Evolutionary conservation across 2,888 invertebrate genomes (phyloP), one percentile per base, ranked within the genome.

Genomic region (Gymnocheta viridis): DNA sequence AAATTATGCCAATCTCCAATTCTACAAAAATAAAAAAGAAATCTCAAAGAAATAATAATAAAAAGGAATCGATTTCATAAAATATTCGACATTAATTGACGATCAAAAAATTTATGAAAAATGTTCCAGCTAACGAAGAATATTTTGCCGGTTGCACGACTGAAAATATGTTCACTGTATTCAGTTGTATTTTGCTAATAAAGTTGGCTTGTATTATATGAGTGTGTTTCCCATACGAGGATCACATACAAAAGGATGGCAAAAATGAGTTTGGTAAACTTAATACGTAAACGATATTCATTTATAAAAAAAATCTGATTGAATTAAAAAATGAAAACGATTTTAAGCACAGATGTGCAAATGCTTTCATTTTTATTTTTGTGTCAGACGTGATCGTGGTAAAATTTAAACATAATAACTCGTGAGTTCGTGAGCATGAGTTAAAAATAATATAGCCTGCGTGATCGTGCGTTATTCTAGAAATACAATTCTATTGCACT

Each of bases 31-130:
- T 7, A 62, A 54, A 58, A 56, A 47, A 82, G 60, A 54, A 19
- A 32, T 54, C 19, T n/a, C 14, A 83, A 69, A 70, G 17, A 80
- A 74, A 74, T 73, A 58, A 70, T 74, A 82, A 86, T 73, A 83
- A 85, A 80, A 82, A 86, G 83, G 85, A 87, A 87, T 87, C 86
- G 86, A 85, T 86, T 82, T 86, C 83, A 77, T 86, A 89, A 89
- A 88, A 88, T 90, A 90, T 90, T 89, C 86, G 89, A 90, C 90
- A 90, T 89, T 90, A 90, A 90, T 90, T 89, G 89, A 88, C 87
- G 86, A 88, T 85, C 88, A 86, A 87, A 87, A 90, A 88, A 77
- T 81, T 88, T 90, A 89, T 90, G 90, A 90, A 90, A 90, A 88
- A 89, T 89, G 88, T 87, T 89, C 87, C 79, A 70, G 67, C 82